phyloP scores from a whole-genome alignment of 2,797 vertebrate genomes.

The Carcharodon carcharias region DNA sequence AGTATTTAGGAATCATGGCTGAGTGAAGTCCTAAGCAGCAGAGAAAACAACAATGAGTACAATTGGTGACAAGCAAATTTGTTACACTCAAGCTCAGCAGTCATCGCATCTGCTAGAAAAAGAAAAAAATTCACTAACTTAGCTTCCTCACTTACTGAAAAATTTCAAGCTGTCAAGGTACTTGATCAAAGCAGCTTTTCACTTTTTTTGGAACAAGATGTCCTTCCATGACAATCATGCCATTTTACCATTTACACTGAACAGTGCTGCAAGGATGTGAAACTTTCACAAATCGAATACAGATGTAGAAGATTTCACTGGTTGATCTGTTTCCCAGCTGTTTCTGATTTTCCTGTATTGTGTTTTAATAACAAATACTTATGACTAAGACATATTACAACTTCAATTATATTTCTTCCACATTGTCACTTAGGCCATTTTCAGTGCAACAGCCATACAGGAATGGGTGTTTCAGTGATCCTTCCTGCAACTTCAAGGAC shows the following conservation, averaged over 20 bases:
- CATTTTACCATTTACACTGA: background rate
- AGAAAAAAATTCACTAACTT: background rate
- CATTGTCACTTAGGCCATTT: background rate
- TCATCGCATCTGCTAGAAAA: background rate
- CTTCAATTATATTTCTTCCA: background rate
- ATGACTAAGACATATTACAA: background rate
- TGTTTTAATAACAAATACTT: background rate
- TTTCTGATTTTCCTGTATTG: background rate
- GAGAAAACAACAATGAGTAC: background rate
- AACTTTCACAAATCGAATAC: background rate
- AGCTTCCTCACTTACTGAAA: background rate
- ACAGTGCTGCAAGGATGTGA: background rate
- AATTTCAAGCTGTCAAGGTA: background rate
- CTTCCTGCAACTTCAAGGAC: background rate
- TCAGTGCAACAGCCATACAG: too few relatives aligned
- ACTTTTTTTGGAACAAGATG: background rate
- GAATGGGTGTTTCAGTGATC: background rate
- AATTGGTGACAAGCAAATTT: background rate
- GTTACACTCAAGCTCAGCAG: background rate
- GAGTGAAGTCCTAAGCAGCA: slow-evolving; percentile 24
- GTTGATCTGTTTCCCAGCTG: background rate
- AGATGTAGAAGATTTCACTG: background rate
- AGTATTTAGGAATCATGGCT: slow-evolving; percentile 42
- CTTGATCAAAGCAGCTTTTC: background rate
- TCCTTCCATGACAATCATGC: background rate